Evolutionary conservation across 2,113 vertebrate genomes (phyloP).

Genomic region (Axis porcinus): DNA sequence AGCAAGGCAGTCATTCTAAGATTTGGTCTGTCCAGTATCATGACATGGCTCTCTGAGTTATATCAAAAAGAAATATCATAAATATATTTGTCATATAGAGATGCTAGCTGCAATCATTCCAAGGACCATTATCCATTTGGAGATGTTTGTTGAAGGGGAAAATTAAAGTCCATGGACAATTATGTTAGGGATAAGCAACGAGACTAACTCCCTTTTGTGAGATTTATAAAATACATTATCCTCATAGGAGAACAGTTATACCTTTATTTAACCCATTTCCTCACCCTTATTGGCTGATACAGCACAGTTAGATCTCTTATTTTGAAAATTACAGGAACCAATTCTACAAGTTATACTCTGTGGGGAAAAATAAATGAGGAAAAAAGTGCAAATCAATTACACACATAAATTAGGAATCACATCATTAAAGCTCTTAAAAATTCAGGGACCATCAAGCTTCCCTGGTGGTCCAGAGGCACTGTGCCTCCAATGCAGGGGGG

Average conservation of each 20-base stretch:
- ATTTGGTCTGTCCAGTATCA: neutral
- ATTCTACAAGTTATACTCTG: neutral
- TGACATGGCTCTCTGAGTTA: neutral
- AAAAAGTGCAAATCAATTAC: neutral
- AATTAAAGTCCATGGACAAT: neutral
- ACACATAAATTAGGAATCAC: neutral
- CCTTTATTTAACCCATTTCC: neutral
- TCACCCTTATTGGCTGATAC: neutral
- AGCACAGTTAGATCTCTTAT: neutral
- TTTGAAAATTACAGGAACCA: neutral
- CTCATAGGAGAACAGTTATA: neutral
- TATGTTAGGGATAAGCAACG: neutral
- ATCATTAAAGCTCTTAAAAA: neutral
- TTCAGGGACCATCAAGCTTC: neutral
- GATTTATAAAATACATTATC: neutral
- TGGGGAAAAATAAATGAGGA: too few relatives aligned
- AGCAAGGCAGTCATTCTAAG: neutral
- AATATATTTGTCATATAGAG: neutral
- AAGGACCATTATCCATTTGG: neutral
- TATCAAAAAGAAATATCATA: neutral
- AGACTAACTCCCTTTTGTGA: neutral
- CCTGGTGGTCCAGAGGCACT: neutral
- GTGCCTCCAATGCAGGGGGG: neutral
- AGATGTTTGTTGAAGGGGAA: neutral
- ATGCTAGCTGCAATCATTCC: neutral